Percentiles rank a stretch among this genome's conserved stretches.
Evolutionary conservation across 2,888 invertebrate genomes (phyloP).

Genomic region (Sabellastarte sp.): DNA sequence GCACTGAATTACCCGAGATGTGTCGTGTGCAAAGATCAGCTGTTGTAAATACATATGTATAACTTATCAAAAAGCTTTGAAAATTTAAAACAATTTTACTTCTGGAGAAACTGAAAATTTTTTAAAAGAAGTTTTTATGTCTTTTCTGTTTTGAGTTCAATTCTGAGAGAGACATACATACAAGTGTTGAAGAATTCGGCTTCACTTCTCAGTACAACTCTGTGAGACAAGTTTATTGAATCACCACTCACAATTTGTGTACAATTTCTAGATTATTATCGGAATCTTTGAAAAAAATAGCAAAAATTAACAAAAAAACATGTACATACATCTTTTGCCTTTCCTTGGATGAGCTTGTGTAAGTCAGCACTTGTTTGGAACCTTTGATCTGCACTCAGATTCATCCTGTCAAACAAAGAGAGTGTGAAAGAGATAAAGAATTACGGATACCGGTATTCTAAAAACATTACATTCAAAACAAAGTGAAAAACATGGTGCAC

Average conservation of each 20-base stretch:
- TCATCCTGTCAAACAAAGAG: slow-evolving; percentile 16
- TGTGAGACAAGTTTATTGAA: too few relatives aligned
- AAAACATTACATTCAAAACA: too few relatives aligned
- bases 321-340: slow-evolving; percentile 50
- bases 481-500: too few relatives aligned
- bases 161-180: too few relatives aligned
- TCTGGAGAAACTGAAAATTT: too few relatives aligned
- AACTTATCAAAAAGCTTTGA: background rate
- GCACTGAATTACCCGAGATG: slow-evolving; percentile 85
- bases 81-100: too few relatives aligned
- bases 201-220: too few relatives aligned
- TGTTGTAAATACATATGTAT: slow-evolving; percentile 54
- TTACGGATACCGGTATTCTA: too few relatives aligned
- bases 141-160: too few relatives aligned
- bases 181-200: background rate
- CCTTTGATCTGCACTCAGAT: slow-evolving; percentile 30
- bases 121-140: too few relatives aligned
- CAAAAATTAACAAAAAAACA: background rate
- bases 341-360: slow-evolving; percentile 56
- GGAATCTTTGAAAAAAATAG: background rate
- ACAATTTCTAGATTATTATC: too few relatives aligned
- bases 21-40: slow-evolving; percentile 79
- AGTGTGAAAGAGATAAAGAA: too few relatives aligned
- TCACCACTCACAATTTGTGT: background rate
- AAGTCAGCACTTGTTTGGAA: slow-evolving; percentile 56